A percentile compares a stretch with the other conserved stretches of the same genome.
Conservation (phyloP, 2,797 vertebrate species). For the Phataginus tricuspis region DNA sequence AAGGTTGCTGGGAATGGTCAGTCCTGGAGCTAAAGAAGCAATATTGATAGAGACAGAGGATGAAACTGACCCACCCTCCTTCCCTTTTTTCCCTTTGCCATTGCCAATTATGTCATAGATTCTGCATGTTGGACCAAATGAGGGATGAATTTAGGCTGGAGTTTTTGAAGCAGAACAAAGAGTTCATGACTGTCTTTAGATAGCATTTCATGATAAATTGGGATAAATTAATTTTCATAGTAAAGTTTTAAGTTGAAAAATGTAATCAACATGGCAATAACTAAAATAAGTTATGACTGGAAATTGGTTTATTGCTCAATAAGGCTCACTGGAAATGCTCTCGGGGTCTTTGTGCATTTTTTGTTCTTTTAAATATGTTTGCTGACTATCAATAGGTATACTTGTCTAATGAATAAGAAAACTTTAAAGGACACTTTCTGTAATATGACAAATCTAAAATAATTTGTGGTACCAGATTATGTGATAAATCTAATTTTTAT, state of each 20-base stretch:
- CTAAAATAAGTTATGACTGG: slow-evolving; percentile 68
- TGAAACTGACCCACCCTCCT: not conserved
- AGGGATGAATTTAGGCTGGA: not conserved
- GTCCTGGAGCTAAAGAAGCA: not conserved
- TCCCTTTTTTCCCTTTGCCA: not conserved
- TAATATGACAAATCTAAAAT: slow-evolving; percentile 24
- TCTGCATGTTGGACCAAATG: not conserved
- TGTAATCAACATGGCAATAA: not conserved
- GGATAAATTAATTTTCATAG: too few relatives aligned
- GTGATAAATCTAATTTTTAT: slow-evolving; percentile 78
- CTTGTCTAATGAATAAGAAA: slow-evolving; percentile 68
- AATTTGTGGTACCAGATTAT: slow-evolving; percentile 58
- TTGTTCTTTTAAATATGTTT: slow-evolving; percentile 72
- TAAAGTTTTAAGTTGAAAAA: slow-evolving; percentile 6
- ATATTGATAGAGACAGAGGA: not conserved
- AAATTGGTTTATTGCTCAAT: slow-evolving; percentile 56
- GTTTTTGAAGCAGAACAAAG: not conserved
- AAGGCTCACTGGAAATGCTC: slow-evolving; percentile 36
- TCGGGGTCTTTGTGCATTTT: slow-evolving; percentile 61
- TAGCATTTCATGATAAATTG: not conserved
- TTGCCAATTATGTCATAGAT: not conserved
- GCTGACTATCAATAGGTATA: slow-evolving; percentile 46
- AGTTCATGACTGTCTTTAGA: not conserved
- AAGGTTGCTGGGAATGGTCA: not conserved
- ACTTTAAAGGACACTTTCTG: slow-evolving; percentile 24